Evolutionary conservation across 2,113 vertebrate genomes (phyloP).

Genomic region (Tapirus terrestris): DNA sequence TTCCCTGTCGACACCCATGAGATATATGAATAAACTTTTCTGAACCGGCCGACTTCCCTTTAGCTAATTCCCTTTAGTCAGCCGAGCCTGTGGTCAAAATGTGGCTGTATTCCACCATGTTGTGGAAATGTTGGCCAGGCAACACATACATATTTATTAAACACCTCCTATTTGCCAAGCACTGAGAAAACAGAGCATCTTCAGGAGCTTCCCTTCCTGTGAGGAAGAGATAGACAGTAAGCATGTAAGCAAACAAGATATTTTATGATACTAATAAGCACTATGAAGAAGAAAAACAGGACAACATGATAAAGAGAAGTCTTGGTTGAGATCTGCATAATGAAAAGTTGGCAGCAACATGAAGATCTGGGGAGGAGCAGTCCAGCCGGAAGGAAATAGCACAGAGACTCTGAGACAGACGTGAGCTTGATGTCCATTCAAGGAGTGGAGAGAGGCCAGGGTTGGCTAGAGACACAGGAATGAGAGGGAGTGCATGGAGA

Average conservation of each 20-base stretch:
- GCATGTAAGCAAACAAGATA: background rate
- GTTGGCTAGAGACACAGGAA: background rate
- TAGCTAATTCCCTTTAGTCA: background rate
- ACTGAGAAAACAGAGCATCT: background rate
- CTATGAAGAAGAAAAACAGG: background rate
- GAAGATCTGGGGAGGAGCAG: background rate
- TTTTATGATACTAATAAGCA: background rate
- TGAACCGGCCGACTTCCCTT: background rate
- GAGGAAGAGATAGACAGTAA: background rate
- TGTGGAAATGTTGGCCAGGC: background rate
- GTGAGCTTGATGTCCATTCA: background rate
- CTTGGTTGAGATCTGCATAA: background rate
- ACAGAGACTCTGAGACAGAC: background rate
- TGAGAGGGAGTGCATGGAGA: too few relatives aligned
- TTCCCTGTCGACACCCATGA: background rate
- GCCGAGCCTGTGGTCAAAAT: background rate
- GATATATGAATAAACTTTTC: conserved; percentile 7
- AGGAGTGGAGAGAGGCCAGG: background rate
- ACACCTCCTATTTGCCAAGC: background rate
- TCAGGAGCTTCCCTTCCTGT: background rate
- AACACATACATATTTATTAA: background rate
- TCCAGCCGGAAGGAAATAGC: background rate
- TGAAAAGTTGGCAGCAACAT: background rate
- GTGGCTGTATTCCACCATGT: background rate
- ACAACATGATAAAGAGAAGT: background rate